Evolutionary conservation across 2,797 vertebrate genomes (phyloP).

Genomic region (Glyptemys insculpta): DNA sequence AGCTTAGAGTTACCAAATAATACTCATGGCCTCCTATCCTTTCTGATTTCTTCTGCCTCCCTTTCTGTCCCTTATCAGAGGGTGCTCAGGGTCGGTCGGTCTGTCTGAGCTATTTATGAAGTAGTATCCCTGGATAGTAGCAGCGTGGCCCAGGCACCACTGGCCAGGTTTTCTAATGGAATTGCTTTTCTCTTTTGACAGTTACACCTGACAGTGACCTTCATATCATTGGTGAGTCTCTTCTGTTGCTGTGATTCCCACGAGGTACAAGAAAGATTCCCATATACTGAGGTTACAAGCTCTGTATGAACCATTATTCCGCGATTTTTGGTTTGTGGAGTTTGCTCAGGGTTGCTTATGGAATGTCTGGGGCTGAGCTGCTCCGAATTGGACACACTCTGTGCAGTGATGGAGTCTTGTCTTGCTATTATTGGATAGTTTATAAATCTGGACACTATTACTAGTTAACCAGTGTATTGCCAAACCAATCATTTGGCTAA

Average conservation of each 20-base stretch:
- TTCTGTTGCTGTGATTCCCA: background rate
- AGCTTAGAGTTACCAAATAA: background rate
- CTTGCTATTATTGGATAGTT: background rate
- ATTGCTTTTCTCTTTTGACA: constrained; percentile 37
- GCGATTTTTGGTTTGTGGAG: background rate
- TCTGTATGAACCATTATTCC: background rate
- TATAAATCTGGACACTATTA: background rate
- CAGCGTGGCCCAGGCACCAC: background rate
- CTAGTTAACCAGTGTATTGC: background rate
- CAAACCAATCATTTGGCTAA: accelerated
- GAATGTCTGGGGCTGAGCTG: background rate
- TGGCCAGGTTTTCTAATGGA: background rate
- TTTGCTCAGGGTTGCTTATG: background rate
- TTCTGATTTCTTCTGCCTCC: background rate
- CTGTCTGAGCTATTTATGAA: background rate
- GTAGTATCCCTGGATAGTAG: background rate
- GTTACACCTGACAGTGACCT: constrained; percentile 70
- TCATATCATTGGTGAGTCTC: constrained; percentile 78
- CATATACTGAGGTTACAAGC: too few relatives aligned
- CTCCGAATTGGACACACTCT: accelerated
- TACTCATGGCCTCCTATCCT: accelerated
- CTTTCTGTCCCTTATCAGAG: background rate
- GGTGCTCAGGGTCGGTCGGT: too few relatives aligned
- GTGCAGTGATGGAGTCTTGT: accelerated
- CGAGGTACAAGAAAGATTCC: background rate